phyloP scores from a whole-genome alignment of 2,113 vertebrate genomes.

The Probosciger aterrimus region DNA sequence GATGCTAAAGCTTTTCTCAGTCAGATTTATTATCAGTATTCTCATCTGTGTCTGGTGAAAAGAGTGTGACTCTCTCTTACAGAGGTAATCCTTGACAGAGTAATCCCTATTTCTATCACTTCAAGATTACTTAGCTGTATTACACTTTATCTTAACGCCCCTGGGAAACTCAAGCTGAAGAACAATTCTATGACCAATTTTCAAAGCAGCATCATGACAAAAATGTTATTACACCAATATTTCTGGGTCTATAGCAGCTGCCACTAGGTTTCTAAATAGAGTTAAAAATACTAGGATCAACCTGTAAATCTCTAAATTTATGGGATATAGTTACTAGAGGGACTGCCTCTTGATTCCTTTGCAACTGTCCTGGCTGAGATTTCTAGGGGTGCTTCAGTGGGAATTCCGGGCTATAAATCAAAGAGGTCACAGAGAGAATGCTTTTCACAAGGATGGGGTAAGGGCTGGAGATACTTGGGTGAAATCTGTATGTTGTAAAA shows the following conservation, averaged over 20 bases:
- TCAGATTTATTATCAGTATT: conserved; percentile 43
- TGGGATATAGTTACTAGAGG: background rate
- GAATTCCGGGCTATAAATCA: conserved; percentile 1
- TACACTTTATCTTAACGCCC: background rate
- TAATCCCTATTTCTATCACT: conserved; percentile 27
- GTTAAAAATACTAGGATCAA: conserved; percentile 39
- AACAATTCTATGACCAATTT: conserved; percentile 12
- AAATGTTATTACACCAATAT: conserved; percentile 28
- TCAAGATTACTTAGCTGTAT: conserved; percentile 4
- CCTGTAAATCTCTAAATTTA: conserved; percentile 28
- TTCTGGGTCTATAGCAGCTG: background rate
- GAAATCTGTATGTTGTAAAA: background rate
- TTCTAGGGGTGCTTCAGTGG: background rate
- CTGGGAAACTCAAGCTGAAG: conserved; percentile 7
- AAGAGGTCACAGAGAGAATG: background rate
- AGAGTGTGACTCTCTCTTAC: background rate
- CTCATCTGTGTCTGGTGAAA: background rate
- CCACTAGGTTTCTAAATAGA: background rate
- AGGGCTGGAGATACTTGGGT: background rate
- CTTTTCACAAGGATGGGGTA: background rate
- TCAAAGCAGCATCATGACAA: background rate
- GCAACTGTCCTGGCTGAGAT: background rate
- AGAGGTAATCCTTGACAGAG: conserved; percentile 12
- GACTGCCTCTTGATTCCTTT: background rate
- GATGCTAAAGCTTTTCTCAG: background rate